phyloP scores from a whole-genome alignment of 2,113 vertebrate genomes.

The Limanda limanda region DNA sequence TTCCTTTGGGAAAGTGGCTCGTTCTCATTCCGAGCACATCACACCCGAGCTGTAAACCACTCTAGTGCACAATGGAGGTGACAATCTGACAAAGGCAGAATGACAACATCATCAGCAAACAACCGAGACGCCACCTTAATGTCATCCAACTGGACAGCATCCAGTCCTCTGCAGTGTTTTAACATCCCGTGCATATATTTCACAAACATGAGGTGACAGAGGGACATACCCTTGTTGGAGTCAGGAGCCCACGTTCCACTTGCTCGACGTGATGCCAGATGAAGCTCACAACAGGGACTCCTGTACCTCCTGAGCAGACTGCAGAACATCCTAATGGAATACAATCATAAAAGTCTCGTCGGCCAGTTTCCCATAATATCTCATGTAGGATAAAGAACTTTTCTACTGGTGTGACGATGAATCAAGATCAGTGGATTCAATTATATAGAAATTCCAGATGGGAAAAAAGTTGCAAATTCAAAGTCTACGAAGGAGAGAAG shows the following conservation, averaged over 20 bases:
- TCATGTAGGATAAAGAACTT: neutral
- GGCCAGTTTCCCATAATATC: neutral
- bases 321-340: neutral
- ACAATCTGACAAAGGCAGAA: constrained; percentile 40
- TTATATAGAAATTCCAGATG: neutral
- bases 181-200: constrained; percentile 21
- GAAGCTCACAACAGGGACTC: neutral
- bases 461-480: too few relatives aligned
- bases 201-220: constrained; percentile 14
- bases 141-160: constrained; percentile 37
- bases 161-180: neutral
- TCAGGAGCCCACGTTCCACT: neutral
- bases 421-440: too few relatives aligned
- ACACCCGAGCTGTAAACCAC: neutral
- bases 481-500: too few relatives aligned
- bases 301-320: neutral
- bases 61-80: constrained; percentile 17
- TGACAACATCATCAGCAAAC: constrained; percentile 34
- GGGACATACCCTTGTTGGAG: neutral
- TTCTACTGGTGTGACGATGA: neutral
- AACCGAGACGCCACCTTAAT: constrained; percentile 32
- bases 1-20: neutral
- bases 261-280: constrained; percentile 8
- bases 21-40: neutral
- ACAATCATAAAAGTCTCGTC: neutral